A percentile compares a stretch with the other conserved stretches of the same genome.
phyloP scores from a whole-genome alignment of 1,140 invertebrate genomes.

The Drosophila rufa region DNA sequence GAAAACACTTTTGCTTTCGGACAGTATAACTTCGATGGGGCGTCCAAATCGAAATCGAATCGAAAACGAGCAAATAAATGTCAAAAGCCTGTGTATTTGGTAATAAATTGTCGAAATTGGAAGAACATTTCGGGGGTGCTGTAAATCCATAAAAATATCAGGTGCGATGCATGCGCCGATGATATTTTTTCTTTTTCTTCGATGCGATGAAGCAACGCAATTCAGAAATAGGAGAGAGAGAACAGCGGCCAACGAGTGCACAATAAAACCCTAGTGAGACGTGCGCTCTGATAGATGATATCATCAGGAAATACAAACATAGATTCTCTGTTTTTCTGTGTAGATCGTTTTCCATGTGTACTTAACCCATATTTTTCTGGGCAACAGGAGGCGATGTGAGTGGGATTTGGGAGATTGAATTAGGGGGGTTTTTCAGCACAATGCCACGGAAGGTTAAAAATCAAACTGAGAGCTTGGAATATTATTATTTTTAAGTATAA shows the following conservation, averaged over 20 bases:
- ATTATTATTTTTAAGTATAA: too few species aligned
- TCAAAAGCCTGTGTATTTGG: constrained; percentile 61
- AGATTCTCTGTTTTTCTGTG: not conserved
- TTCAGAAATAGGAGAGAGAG: constrained; percentile 3
- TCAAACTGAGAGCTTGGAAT: too few species aligned
- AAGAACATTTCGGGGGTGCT: constrained; percentile 73
- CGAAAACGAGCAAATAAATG: constrained; percentile 63
- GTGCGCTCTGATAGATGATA: constrained; percentile 56
- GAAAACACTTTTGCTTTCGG: constrained; percentile 69
- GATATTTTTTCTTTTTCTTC: constrained; percentile 38
- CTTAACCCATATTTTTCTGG: constrained; percentile 44
- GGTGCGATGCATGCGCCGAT: constrained; percentile 61
- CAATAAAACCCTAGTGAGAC: constrained; percentile 49
- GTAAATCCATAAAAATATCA: constrained; percentile 83
- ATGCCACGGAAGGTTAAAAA: too few species aligned
- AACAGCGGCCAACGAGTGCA: constrained; percentile 33
- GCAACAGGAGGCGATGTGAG: not conserved
- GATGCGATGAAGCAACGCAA: constrained; percentile 61
- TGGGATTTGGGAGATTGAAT: not conserved
- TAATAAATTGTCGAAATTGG: constrained; percentile 82
- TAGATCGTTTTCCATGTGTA: constrained; percentile 29
- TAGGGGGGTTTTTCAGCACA: not conserved
- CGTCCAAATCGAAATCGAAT: constrained; percentile 39
- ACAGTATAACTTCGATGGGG: constrained; percentile 50
- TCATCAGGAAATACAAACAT: constrained; percentile 55